Evolutionary conservation across 2,888 invertebrate species (phyloP).

Genomic region (Watsonalla binaria): DNA sequence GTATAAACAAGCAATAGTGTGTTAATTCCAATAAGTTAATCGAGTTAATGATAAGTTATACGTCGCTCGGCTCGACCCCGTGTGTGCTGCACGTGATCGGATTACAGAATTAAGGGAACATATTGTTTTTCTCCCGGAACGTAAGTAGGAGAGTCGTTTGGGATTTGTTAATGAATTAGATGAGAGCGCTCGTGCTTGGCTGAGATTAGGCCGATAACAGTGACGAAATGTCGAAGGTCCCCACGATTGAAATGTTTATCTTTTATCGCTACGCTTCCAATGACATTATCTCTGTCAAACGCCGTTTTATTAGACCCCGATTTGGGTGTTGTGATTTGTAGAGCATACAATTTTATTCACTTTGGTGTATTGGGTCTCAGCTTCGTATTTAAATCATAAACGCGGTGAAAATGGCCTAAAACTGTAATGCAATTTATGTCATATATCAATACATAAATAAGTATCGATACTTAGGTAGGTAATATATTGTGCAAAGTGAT

Average conservation of each 20-base stretch:
- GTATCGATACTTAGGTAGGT: no score
- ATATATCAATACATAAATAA: no score
- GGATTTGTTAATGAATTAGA: constrained; percentile 48
- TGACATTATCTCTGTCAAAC: constrained; percentile 23
- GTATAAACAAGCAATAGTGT: constrained; percentile 47
- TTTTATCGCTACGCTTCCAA: constrained; percentile 35
- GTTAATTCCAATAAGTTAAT: constrained; percentile 41
- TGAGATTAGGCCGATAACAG: constrained; percentile 36
- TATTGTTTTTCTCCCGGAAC: constrained; percentile 61
- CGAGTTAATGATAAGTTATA: constrained; percentile 61
- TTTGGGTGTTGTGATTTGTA: neutral
- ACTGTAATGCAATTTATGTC: no score
- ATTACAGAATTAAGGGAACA: constrained; percentile 60
- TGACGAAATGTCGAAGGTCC: constrained; percentile 49
- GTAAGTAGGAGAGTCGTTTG: constrained; percentile 55
- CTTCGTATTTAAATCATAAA: no score
- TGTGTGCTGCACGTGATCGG: constrained; percentile 64
- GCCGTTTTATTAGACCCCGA: neutral
- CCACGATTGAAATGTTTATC: constrained; percentile 50
- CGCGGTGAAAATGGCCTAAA: no score
- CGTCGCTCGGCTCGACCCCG: constrained; percentile 39
- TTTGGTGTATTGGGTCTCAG: no score
- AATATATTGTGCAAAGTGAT: no score
- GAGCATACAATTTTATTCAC: no score
- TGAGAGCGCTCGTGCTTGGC: constrained; percentile 28